Evolutionary conservation across 2,797 vertebrate species (phyloP).

Genomic region (Spea hammondii): DNA sequence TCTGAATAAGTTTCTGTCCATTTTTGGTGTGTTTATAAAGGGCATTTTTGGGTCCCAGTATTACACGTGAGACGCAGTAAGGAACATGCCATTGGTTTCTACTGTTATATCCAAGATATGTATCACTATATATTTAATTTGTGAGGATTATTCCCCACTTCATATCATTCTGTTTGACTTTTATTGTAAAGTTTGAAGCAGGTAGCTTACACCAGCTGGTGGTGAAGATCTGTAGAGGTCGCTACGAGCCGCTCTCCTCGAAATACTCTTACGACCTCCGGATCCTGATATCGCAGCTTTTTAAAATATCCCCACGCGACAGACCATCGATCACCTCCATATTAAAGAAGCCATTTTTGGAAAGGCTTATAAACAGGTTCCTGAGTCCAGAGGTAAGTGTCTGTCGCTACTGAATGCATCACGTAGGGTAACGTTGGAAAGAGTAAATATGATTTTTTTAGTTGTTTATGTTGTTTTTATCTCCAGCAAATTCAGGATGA

Average conservation of each 20-base stretch:
- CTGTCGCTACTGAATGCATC: not conserved
- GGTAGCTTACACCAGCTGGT: conserved; percentile 80
- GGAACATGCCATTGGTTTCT: not conserved
- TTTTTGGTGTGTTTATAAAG: too few relatives aligned
- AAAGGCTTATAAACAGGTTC: conserved; percentile 70
- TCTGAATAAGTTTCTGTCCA: too few relatives aligned
- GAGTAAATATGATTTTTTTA: not conserved
- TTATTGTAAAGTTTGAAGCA: conserved; percentile 77
- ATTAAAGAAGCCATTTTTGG: conserved; percentile 76
- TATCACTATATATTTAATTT: not conserved
- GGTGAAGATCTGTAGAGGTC: conserved; percentile 83
- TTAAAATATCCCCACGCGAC: conserved; percentile 80
- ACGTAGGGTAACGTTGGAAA: not conserved
- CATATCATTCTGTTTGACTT: not conserved
- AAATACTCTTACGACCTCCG: conserved; percentile 77
- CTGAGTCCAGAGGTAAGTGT: conserved; percentile 75
- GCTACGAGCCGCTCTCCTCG: conserved; percentile 71
- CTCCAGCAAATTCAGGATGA: conserved; percentile 70
- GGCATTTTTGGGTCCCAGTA: too few relatives aligned
- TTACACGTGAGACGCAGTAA: not conserved
- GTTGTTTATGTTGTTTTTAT: conserved; percentile 13
- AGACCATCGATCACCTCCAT: conserved; percentile 84
- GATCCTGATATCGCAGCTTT: conserved; percentile 77
- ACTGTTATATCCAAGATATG: not conserved
- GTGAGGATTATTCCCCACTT: not conserved